phyloP scores from a whole-genome alignment of 2,797 vertebrate species.

The Epinephelus coioides region DNA sequence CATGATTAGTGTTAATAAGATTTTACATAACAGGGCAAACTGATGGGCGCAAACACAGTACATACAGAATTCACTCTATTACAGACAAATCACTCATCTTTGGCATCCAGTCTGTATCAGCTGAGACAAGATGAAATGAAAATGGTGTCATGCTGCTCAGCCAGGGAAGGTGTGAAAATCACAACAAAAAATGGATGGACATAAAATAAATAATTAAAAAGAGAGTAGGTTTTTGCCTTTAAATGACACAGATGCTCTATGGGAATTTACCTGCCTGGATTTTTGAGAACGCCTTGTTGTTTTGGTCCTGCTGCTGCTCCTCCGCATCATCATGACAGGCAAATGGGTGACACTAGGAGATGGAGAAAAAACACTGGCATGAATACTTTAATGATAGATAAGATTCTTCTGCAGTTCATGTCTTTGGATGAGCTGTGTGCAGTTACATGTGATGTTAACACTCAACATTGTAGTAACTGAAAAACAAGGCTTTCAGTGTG shows the following conservation, averaged over 20 bases:
- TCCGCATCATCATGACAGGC: conserved; percentile 12
- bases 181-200: not conserved
- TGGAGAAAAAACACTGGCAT: not conserved
- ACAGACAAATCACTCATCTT: not conserved
- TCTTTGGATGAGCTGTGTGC: not conserved
- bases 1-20: conserved; percentile 56
- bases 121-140: not conserved
- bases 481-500: not conserved
- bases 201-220: not conserved
- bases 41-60: not conserved
- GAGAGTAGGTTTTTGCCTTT: not conserved
- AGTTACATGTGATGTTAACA: conserved; percentile 1
- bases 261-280: conserved; percentile 29
- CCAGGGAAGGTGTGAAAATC: conserved; percentile 1
- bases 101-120: not conserved
- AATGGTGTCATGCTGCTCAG: conserved; percentile 20
- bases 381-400: not conserved
- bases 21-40: conserved; percentile 44
- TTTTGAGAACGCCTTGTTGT: conserved; percentile 25
- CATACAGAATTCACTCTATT: conserved; percentile 1
- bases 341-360: not conserved
- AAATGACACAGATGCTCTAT: not conserved
- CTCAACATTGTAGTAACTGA: not conserved
- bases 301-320: conserved; percentile 1
- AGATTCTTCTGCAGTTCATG: not conserved